phyloP scores from a whole-genome alignment of 2,797 vertebrate genomes.

The Macropus fuliginosus region DNA sequence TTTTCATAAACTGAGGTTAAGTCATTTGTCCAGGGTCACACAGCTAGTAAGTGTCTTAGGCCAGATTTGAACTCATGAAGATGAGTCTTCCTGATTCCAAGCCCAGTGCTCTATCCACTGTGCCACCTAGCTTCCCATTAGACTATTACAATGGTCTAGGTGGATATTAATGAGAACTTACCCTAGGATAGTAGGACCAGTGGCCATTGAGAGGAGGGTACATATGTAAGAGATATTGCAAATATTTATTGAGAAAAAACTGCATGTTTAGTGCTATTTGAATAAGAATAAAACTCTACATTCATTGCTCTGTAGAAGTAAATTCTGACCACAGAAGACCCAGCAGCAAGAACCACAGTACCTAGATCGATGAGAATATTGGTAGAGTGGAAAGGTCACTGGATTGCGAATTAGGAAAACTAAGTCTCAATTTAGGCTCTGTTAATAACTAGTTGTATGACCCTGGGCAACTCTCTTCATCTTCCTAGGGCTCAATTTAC shows the following conservation, averaged over 20 bases:
- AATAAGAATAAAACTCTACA: neutral
- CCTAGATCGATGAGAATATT: neutral
- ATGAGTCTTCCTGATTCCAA: too few relatives aligned
- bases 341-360: neutral
- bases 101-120: too few relatives aligned
- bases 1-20: too few relatives aligned
- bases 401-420: neutral
- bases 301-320: neutral
- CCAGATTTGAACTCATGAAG: too few relatives aligned
- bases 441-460: neutral
- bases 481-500: neutral
- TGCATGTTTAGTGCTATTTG: neutral
- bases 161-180: neutral
- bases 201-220: neutral
- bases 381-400: neutral
- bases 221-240: neutral
- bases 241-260: neutral
- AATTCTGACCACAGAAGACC: neutral
- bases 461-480: neutral
- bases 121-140: neutral
- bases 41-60: too few relatives aligned
- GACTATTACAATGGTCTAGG: neutral
- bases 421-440: neutral
- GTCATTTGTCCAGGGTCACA: too few relatives aligned
- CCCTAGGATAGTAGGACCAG: neutral